These are phyloP conservation scores for Nannoperca australis DNA, from an alignment of 2,797 vertebrate species.

Conservation along the genomic window DNA sequence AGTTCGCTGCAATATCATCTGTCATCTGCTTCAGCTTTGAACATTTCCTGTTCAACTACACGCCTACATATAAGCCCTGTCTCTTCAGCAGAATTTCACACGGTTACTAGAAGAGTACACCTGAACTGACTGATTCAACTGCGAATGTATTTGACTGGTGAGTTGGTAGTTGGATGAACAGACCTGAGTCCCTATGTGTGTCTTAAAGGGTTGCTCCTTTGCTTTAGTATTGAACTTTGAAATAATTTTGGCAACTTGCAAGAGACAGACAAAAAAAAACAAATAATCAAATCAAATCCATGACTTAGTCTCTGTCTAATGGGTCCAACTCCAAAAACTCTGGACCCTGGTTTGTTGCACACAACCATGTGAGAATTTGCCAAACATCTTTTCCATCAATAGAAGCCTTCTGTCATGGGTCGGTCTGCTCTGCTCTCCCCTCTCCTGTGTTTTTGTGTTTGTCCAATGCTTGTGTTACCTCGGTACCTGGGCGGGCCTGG, in stretches of 20 bases:
- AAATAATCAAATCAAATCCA: not conserved
- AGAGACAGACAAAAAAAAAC: not conserved
- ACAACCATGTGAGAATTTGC: no score
- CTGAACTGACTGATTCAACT: not conserved
- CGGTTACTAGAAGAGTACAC: not conserved
- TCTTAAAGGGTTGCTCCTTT: not conserved
- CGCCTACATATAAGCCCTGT: not conserved
- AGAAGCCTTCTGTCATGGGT: no score
- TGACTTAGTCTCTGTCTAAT: not conserved
- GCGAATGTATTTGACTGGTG: not conserved
- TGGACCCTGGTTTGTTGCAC: not conserved
- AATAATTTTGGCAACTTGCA: not conserved
- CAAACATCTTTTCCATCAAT: no score
- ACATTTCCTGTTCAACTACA: conserved; percentile 19
- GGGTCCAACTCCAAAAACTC: not conserved
- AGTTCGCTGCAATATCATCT: conserved; percentile 4
- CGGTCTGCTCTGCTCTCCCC: no score
- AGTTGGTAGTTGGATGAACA: not conserved
- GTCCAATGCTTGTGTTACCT: no score
- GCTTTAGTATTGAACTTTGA: not conserved
- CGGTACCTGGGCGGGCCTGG: no score
- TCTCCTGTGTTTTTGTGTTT: no score
- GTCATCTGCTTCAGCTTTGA: conserved; percentile 17
- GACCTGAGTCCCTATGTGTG: no score
- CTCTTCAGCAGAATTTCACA: not conserved